phyloP scores from a whole-genome alignment of 2,113 vertebrate genomes.

The Thinocorus orbignyianus region DNA sequence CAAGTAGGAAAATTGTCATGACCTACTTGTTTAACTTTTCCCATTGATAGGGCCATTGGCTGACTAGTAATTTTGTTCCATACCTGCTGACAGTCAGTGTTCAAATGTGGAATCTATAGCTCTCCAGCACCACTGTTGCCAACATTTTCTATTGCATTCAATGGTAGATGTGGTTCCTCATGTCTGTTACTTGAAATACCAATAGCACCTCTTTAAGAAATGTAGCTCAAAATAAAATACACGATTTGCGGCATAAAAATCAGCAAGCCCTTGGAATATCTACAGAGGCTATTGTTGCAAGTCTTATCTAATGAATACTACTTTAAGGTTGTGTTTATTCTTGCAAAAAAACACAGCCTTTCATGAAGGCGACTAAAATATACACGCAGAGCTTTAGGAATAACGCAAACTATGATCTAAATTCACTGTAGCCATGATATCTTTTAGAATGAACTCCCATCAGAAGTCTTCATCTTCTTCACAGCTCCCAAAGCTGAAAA shows the following conservation, averaged over 20 bases:
- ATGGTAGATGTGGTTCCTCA: background rate
- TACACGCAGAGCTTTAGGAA: background rate
- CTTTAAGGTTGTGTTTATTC: background rate
- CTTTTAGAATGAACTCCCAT: background rate
- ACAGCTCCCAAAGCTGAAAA: constrained; percentile 30
- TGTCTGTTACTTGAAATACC: background rate
- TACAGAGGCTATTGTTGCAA: background rate
- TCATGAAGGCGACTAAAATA: background rate
- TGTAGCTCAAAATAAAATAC: background rate
- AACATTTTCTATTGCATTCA: background rate
- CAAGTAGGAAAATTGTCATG: background rate
- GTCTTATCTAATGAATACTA: background rate
- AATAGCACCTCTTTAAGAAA: background rate
- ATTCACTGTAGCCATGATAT: background rate
- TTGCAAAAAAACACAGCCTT: background rate
- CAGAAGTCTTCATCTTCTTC: constrained; percentile 37
- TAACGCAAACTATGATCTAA: background rate
- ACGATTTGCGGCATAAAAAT: background rate
- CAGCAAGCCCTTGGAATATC: background rate
- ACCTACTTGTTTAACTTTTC: background rate
- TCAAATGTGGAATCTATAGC: background rate
- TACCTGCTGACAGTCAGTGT: background rate
- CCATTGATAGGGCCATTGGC: background rate
- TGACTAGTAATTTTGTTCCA: background rate
- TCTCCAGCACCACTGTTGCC: background rate